Conservation (phyloP, 1,140 invertebrate species). For the Campodea augens region DNA sequence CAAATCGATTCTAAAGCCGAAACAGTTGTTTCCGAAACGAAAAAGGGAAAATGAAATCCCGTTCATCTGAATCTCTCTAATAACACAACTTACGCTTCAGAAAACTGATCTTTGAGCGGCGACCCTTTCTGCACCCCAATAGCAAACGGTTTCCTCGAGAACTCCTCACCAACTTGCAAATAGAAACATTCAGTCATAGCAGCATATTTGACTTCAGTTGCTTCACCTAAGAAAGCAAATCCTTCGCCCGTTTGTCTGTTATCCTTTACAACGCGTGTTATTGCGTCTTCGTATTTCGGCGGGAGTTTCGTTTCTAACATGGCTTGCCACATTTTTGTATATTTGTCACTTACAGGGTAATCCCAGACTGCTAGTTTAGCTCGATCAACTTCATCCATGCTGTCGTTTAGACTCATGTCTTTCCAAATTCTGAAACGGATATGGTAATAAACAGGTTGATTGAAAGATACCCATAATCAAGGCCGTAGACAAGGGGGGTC, state of each 20-base stretch:
- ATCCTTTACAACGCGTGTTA: constrained; percentile 52
- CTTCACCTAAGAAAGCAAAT: constrained; percentile 88
- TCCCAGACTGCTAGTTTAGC: constrained; percentile 95
- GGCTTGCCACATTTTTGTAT: constrained; percentile 94
- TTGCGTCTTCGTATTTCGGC: constrained; percentile 47
- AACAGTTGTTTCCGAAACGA: no score
- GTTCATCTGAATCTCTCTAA: no score
- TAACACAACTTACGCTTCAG: constrained; percentile 51
- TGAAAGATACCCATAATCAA: neutral
- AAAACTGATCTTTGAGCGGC: constrained; percentile 74
- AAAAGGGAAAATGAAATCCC: no score
- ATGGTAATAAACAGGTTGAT: constrained; percentile 2
- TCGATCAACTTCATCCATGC: constrained; percentile 63
- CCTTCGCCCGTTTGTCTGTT: constrained; percentile 56
- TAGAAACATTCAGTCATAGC: constrained; percentile 77
- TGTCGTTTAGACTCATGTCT: constrained; percentile 89
- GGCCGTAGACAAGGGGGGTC: no score
- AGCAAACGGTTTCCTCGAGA: constrained; percentile 89
- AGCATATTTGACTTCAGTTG: constrained; percentile 76
- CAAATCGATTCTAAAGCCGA: no score
- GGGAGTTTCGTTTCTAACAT: constrained; percentile 83
- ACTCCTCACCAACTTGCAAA: constrained; percentile 79
- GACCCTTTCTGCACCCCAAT: constrained; percentile 92
- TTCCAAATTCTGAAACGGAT: constrained; percentile 72
- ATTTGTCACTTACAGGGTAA: constrained; percentile 94